phyloP scores from a whole-genome alignment of 2,888 invertebrate species.

The Eutolmus rufibarbis region DNA sequence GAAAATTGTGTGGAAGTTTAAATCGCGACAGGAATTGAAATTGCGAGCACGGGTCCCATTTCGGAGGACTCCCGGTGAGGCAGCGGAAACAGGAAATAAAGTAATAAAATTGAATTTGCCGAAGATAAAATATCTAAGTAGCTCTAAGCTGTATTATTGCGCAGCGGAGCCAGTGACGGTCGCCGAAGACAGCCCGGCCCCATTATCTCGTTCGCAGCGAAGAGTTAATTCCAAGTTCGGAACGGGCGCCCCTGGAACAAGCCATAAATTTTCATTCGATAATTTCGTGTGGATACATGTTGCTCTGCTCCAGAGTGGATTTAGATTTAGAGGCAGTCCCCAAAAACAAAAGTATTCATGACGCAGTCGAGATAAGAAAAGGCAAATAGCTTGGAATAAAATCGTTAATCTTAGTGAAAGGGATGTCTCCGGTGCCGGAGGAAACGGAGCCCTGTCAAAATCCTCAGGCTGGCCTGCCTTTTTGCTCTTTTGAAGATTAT shows the following conservation, averaged over 20 bases:
- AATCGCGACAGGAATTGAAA: not conserved
- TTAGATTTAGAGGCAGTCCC: not conserved
- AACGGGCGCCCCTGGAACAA: not conserved
- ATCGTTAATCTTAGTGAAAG: slow-evolving; percentile 1
- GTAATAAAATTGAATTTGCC: not conserved
- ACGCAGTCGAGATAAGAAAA: slow-evolving; percentile 1
- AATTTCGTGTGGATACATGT: slow-evolving; percentile 1
- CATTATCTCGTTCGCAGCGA: slow-evolving; percentile 4
- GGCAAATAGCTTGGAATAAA: slow-evolving; percentile 9
- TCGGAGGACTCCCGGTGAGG: not conserved
- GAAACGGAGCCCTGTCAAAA: not conserved
- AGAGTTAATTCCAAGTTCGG: not conserved
- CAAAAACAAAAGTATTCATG: slow-evolving; percentile 13
- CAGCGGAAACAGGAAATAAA: not conserved
- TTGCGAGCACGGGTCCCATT: not conserved
- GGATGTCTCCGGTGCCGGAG: not conserved
- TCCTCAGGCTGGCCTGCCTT: not conserved
- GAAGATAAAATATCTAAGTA: not conserved
- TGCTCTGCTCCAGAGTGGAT: not conserved
- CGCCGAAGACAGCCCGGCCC: not conserved
- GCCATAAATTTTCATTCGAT: slow-evolving; percentile 27
- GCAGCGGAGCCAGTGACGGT: not conserved
- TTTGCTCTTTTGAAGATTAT: not conserved
- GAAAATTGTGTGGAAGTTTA: not conserved
- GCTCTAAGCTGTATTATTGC: not conserved